Percentiles rank a stretch among this genome's conserved stretches.
Evolutionary conservation across 2,113 vertebrate genomes (phyloP).

Genomic region (Prietella phreatophila): DNA sequence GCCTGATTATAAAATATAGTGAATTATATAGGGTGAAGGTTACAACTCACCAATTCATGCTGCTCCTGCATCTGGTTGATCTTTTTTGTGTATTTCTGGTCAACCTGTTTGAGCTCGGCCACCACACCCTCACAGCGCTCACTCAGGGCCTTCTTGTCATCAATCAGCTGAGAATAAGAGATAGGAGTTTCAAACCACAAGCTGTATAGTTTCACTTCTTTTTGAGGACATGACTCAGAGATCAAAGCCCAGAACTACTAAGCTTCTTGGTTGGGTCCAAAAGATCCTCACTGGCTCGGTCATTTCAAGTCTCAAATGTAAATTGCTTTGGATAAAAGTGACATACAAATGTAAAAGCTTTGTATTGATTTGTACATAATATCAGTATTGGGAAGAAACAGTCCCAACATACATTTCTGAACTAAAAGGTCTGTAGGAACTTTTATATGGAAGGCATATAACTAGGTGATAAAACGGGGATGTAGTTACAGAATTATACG

Average conservation of each 20-base stretch:
- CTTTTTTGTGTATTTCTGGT: constrained; percentile 85
- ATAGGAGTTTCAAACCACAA: background rate
- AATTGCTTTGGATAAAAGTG: background rate
- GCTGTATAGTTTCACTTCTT: background rate
- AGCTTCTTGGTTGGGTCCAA: background rate
- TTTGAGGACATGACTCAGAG: background rate
- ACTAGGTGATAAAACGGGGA: background rate
- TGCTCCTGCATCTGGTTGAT: constrained; percentile 88
- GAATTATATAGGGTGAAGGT: background rate
- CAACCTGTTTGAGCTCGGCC: constrained; percentile 82
- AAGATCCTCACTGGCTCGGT: background rate
- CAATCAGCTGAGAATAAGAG: constrained; percentile 78
- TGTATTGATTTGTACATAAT: no score
- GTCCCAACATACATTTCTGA: background rate
- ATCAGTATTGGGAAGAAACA: no score
- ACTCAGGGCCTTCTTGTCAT: constrained; percentile 86
- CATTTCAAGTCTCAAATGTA: background rate
- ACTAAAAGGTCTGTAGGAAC: background rate
- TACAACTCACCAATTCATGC: constrained; percentile 82
- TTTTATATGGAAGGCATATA: background rate
- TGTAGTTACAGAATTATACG: background rate
- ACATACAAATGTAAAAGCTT: background rate
- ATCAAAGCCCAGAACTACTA: background rate
- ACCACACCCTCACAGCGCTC: constrained; percentile 86
- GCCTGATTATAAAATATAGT: background rate